Evolutionary conservation across 2,797 vertebrate genomes (phyloP), one percentile per base, ranked within the genome.

Genomic region (Rhincodon typus): DNA sequence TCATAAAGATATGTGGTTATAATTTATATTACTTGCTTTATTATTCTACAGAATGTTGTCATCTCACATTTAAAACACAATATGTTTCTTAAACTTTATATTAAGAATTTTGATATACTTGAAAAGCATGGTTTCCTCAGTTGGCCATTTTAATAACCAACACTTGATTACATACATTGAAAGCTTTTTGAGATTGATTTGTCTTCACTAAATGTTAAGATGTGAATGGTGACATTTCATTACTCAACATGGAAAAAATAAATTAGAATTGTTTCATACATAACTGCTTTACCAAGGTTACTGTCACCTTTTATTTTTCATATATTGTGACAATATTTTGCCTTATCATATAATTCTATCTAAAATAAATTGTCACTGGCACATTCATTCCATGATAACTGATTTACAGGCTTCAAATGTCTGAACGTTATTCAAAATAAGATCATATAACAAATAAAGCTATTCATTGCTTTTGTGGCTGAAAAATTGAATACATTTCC

Each of bases 191-290:
- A 77, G 72, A 57, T 95, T 74, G 42, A 95, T 57, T 74, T n/a
- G 27, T 46, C 69, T 77, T 50, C 34, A 95, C 27, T 72, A 72
- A 94, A 94, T 74, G 94, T 12, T 19, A 53, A 94, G 30, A 74
- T 74, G 69, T 74, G 94, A 74, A 53, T 53, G 38, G 86, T 96
- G 95, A 96, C 95, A 77, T 72, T 95, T 70, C 72, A 95, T 91
- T 95, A 91, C 74, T 95, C 88, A 91, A 94, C 2, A 42, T 57
- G 19, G 95, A 38, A 94, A 77, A 90, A 96, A 66, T 70, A 67
- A 91, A 94, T 94, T 21, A 34, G 30, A 72, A 57, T 34, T 57
- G 67, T 77, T 91, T 70, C 90, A 93, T 15, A 93, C 27, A 27
- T 91, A 72, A 94, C 69, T 94, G 95, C 25, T 93, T 95, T 87